phyloP scores from a whole-genome alignment of 2,797 vertebrate genomes.

The Scolopax rusticola region DNA sequence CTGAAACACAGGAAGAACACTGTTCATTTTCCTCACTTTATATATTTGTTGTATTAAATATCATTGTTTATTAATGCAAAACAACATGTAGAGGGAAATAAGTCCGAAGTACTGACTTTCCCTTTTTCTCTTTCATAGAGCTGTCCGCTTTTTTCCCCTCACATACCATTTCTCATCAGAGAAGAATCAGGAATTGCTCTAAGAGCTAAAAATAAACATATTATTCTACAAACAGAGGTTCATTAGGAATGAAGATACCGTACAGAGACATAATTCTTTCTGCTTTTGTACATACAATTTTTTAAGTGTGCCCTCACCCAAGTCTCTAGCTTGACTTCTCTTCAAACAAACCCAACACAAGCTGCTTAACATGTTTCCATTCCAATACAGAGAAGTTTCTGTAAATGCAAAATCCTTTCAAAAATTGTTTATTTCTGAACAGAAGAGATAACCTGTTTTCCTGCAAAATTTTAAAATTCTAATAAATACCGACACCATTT shows the following conservation, averaged over 20 bases:
- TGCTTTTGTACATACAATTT: not conserved
- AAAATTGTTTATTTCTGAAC: not conserved
- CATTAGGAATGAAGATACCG: not conserved
- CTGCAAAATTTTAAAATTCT: not conserved
- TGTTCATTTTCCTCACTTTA: not conserved
- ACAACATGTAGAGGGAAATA: not conserved
- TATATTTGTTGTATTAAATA: not conserved
- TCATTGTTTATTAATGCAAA: not conserved
- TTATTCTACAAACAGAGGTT: not conserved
- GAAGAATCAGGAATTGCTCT: not conserved
- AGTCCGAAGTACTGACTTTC: not conserved
- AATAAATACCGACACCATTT: not conserved
- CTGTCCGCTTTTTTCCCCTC: not conserved
- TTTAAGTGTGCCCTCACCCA: not conserved
- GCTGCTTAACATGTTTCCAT: not conserved
- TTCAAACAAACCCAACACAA: not conserved
- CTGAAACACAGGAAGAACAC: not conserved
- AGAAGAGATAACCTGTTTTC: not conserved
- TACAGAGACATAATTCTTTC: not conserved
- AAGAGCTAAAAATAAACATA: constrained; percentile 17
- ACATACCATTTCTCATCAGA: not conserved
- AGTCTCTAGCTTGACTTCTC: not conserved
- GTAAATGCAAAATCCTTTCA: not conserved
- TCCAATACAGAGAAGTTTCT: not conserved
- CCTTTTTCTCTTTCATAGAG: not conserved